Percentiles rank a stretch among this genome's conserved stretches.
Evolutionary conservation across 2,888 invertebrate species (phyloP).

Genomic region (Neoaliturus tenellus): DNA sequence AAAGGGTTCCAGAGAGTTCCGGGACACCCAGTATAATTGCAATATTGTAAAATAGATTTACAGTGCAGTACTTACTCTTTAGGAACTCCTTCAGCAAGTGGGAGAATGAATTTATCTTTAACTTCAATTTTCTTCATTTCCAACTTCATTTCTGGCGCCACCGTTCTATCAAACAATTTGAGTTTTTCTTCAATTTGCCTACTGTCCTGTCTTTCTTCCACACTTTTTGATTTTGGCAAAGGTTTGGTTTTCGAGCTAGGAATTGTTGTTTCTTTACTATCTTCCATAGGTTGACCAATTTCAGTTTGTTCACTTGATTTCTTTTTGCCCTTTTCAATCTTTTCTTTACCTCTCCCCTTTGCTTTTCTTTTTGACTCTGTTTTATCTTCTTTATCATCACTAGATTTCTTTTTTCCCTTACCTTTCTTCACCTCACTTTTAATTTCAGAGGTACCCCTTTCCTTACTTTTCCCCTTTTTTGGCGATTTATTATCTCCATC

Average conservation of each 20-base stretch:
- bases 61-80: slow-evolving; percentile 21
- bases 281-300: no score
- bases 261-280: no score
- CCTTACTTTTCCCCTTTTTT: neutral
- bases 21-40: no score
- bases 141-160: neutral
- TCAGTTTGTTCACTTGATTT: neutral
- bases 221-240: no score
- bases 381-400: neutral
- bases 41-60: no score
- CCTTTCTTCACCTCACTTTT: neutral
- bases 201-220: no score
- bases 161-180: neutral
- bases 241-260: no score
- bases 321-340: neutral
- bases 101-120: slow-evolving; percentile 14
- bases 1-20: no score
- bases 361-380: neutral
- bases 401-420: neutral
- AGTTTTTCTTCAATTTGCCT: neutral
- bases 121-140: slow-evolving; percentile 6
- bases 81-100: slow-evolving; percentile 1
- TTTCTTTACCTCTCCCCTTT: neutral
- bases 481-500: neutral
- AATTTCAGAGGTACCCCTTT: neutral